phyloP scores from a whole-genome alignment of 2,113 vertebrate species.

The Ctenomys sociabilis region DNA sequence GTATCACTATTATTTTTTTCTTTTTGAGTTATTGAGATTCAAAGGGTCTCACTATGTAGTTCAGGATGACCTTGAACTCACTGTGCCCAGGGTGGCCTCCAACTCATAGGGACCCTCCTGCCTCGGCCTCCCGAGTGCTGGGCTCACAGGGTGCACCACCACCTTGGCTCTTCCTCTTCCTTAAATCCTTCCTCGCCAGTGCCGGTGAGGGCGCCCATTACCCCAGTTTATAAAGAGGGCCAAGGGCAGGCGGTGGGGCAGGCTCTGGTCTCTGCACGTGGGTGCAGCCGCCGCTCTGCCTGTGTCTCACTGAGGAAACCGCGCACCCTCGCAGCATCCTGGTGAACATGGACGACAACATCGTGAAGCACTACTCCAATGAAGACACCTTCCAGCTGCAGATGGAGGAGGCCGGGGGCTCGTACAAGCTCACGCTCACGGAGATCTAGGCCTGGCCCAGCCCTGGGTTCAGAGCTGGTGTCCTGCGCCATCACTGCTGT shows the following conservation, averaged over 20 bases:
- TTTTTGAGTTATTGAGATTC: not conserved
- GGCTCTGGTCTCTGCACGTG: not conserved
- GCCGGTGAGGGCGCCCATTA: not conserved
- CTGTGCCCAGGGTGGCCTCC: not conserved
- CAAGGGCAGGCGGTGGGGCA: not conserved
- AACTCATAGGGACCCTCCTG: not conserved
- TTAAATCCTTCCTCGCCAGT: not conserved
- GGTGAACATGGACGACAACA: conserved; percentile 99
- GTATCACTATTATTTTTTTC: not conserved
- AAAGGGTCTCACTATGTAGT: not conserved
- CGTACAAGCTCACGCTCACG: conserved; percentile 96
- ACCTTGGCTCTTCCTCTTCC: not conserved
- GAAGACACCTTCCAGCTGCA: conserved; percentile 99
- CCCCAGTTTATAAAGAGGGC: not conserved
- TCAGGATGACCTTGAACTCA: not conserved
- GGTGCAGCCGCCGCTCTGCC: accelerated
- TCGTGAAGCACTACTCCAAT: conserved; percentile 99
- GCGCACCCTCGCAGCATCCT: conserved; percentile 90
- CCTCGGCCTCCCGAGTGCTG: not conserved
- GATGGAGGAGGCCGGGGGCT: conserved; percentile 93
- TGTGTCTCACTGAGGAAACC: not conserved
- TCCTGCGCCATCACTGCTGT: conserved; percentile 50
- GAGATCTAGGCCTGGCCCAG: conserved; percentile 89
- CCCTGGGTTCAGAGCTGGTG: conserved; percentile 61
- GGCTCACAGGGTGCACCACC: not conserved